phyloP scores from a whole-genome alignment of 2,797 vertebrate species.

The Nyctibius grandis region DNA sequence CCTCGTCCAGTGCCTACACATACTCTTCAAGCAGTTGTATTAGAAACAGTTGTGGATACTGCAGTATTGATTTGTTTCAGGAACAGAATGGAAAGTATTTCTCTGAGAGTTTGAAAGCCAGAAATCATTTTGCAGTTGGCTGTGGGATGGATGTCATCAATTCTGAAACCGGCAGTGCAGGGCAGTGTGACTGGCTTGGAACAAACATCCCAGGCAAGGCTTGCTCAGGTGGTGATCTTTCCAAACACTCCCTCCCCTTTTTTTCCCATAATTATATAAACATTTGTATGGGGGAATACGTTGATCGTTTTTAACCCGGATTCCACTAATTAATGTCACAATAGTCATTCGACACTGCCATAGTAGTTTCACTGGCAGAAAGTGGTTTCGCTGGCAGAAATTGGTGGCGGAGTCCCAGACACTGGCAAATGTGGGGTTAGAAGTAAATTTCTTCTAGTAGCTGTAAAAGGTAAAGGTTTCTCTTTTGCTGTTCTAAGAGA shows the following conservation, averaged over 20 bases:
- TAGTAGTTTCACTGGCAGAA: not conserved
- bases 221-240: not conserved
- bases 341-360: not conserved
- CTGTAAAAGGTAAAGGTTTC: not conserved
- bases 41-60: not conserved
- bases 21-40: not conserved
- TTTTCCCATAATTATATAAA: not conserved
- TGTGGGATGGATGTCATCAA: not conserved
- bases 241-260: not conserved
- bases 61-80: not conserved
- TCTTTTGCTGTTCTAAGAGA: not conserved
- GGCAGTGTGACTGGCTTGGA: not conserved
- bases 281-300: not conserved
- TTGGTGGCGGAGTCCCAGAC: not conserved
- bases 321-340: not conserved
- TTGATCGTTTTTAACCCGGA: not conserved
- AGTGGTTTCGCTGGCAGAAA: not conserved
- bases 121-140: not conserved
- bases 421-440: not conserved
- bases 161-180: not conserved
- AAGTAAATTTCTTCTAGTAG: not conserved
- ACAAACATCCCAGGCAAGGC: not conserved
- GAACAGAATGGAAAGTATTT: not conserved
- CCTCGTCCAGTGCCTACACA: not conserved
- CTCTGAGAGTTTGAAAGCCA: not conserved